Percentiles rank a stretch among this genome's conserved stretches.
Conservation (phyloP, 2,113 vertebrate species). For the Anseranas semipalmata region DNA sequence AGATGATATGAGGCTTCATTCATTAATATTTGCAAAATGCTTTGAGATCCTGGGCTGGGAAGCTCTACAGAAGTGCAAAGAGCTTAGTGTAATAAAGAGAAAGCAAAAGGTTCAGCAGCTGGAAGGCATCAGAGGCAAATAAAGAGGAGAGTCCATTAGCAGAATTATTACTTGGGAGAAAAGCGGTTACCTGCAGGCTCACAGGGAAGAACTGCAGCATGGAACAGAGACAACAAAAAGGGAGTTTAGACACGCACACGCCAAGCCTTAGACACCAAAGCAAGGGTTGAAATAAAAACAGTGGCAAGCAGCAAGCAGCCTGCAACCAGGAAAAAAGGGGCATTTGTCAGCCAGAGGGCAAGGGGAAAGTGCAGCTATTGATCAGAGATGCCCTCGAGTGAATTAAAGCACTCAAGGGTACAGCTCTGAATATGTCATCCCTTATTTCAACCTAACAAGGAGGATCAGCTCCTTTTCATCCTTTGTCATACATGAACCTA, state of each 20-base stretch:
- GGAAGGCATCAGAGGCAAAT: constrained; percentile 1
- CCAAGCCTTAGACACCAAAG: constrained; percentile 6
- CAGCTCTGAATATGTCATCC: background rate
- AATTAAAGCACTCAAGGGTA: background rate
- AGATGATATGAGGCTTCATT: background rate
- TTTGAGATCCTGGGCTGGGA: constrained; percentile 17
- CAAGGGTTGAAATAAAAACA: constrained; percentile 25
- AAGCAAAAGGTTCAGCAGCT: background rate
- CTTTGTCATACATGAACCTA: background rate
- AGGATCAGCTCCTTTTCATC: background rate
- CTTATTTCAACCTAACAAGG: background rate
- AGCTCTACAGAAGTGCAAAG: constrained; percentile 30
- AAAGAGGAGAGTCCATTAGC: constrained; percentile 21
- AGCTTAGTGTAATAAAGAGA: background rate
- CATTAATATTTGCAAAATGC: constrained; percentile 27
- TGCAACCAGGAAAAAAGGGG: background rate
- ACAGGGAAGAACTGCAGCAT: constrained; percentile 87
- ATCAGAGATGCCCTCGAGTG: background rate
- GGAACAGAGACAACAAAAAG: constrained; percentile 64
- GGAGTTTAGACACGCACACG: constrained; percentile 1
- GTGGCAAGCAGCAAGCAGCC: constrained; percentile 1
- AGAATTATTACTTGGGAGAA: constrained; percentile 35
- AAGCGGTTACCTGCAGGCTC: constrained; percentile 85
- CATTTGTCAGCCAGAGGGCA: background rate
- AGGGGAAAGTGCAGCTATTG: background rate